phyloP scores from a whole-genome alignment of 64 coral and sea anemone genomes.

The Astreopora myriophthalma region DNA sequence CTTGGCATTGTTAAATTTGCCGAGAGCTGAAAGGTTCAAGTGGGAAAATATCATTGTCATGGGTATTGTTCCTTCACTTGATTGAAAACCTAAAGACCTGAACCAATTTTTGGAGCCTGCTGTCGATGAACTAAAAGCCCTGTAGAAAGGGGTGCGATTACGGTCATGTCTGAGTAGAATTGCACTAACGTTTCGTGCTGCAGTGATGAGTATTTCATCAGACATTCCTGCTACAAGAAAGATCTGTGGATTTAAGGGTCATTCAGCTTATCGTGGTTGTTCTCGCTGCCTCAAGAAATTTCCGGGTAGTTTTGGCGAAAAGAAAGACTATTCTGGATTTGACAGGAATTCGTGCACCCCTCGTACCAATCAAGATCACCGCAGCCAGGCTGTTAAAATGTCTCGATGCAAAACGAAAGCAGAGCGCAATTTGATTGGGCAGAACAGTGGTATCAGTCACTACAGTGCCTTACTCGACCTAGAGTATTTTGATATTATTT shows the following conservation, averaged over 20 bases:
- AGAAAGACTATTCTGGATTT: conserved; percentile 46
- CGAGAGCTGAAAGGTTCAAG: conserved; percentile 23
- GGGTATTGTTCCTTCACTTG: conserved; percentile 17
- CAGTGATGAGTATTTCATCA: background rate
- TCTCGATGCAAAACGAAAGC: background rate
- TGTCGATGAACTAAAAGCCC: conserved; percentile 37
- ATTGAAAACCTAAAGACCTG: background rate
- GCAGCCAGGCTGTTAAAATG: background rate
- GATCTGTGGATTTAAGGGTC: conserved; percentile 29
- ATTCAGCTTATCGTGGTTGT: conserved; percentile 17
- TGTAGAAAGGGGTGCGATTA: conserved; percentile 40
- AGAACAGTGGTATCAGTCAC: background rate
- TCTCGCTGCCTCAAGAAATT: conserved; percentile 15
- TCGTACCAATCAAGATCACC: conserved; percentile 11
- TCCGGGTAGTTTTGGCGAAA: conserved; percentile 34
- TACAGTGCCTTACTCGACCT: conserved; percentile 62
- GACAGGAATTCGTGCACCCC: conserved; percentile 19
- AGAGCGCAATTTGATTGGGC: background rate
- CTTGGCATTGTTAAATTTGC: background rate
- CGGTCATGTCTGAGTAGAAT: conserved; percentile 9
- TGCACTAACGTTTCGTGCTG: conserved; percentile 24
- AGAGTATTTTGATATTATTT: conserved; percentile 24
- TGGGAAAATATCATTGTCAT: conserved; percentile 21
- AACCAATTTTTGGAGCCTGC: conserved; percentile 47
- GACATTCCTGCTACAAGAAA: conserved; percentile 42